A percentile compares a stretch with the other conserved stretches of the same genome.
phyloP scores from a whole-genome alignment of 1,140 invertebrate genomes.

The Ceratoteleas bidentatus region DNA sequence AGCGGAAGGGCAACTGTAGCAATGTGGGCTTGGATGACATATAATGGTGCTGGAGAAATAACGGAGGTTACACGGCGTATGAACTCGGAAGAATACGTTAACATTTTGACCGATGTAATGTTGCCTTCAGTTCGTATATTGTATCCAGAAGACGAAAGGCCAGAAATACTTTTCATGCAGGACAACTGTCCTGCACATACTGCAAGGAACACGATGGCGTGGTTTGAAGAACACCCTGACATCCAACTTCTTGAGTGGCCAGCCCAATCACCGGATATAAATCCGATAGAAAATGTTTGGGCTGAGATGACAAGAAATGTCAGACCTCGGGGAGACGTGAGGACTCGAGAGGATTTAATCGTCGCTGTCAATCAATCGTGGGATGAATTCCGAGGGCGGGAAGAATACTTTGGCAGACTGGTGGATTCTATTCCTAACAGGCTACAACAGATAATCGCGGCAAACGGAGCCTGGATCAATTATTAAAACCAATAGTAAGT shows the following conservation, averaged over 20 bases:
- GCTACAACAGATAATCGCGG: not conserved
- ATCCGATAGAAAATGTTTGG: slow-evolving; percentile 69
- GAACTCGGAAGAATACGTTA: slow-evolving; percentile 42
- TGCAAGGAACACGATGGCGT: not conserved
- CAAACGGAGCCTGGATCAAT: not conserved
- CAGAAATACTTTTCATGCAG: not conserved
- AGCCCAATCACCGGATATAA: slow-evolving; percentile 35
- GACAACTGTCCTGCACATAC: not conserved
- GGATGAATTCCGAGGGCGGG: not conserved
- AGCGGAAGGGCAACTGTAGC: slow-evolving; percentile 9
- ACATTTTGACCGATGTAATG: not conserved
- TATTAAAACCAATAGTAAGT: not conserved
- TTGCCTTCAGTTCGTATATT: not conserved
- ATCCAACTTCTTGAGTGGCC: not conserved
- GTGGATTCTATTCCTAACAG: not conserved
- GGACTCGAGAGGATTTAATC: not conserved
- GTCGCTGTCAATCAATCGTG: not conserved
- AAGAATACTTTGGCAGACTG: not conserved
- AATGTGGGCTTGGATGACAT: too few relatives aligned
- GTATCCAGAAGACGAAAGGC: not conserved
- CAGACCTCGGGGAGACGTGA: not conserved
- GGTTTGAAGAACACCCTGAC: not conserved
- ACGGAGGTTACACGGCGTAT: not conserved
- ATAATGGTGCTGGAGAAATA: too few relatives aligned
- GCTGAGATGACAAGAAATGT: not conserved